Evolutionary conservation across 1,140 invertebrate genomes (phyloP).

Genomic region (Anadara kagoshimensis): DNA sequence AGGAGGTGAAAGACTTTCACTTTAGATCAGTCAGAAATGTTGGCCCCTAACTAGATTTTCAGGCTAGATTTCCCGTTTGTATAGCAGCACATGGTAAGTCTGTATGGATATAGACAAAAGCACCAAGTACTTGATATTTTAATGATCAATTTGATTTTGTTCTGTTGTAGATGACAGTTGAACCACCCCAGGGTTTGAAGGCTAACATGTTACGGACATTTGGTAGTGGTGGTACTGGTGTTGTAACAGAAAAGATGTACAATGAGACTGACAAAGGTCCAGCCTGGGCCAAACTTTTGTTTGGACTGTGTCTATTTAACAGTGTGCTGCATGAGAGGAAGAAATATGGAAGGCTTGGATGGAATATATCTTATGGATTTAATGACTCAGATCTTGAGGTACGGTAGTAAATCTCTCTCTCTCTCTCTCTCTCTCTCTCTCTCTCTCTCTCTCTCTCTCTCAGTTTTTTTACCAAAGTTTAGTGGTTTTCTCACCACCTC

Average conservation of each 20-base stretch:
- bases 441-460: too few relatives aligned
- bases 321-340: slow-evolving; percentile 89
- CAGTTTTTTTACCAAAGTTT: too few relatives aligned
- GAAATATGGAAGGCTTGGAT: slow-evolving; percentile 90
- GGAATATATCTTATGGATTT: slow-evolving; percentile 92
- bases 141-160: too few relatives aligned
- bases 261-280: slow-evolving; percentile 50
- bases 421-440: neutral
- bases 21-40: too few relatives aligned
- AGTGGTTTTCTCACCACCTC: too few relatives aligned
- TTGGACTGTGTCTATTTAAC: slow-evolving; percentile 80
- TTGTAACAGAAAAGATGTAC: slow-evolving; percentile 67
- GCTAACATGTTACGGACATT: slow-evolving; percentile 68
- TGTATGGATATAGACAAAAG: too few relatives aligned
- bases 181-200: slow-evolving; percentile 90
- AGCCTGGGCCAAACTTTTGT: slow-evolving; percentile 67
- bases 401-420: neutral
- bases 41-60: too few relatives aligned
- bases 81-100: too few relatives aligned
- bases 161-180: slow-evolving; percentile 93
- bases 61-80: too few relatives aligned
- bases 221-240: slow-evolving; percentile 64
- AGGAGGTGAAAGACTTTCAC: too few relatives aligned
- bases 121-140: too few relatives aligned
- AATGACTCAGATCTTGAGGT: slow-evolving; percentile 84